phyloP scores from a whole-genome alignment of 2,888 invertebrate genomes.

The Thera britannica region DNA sequence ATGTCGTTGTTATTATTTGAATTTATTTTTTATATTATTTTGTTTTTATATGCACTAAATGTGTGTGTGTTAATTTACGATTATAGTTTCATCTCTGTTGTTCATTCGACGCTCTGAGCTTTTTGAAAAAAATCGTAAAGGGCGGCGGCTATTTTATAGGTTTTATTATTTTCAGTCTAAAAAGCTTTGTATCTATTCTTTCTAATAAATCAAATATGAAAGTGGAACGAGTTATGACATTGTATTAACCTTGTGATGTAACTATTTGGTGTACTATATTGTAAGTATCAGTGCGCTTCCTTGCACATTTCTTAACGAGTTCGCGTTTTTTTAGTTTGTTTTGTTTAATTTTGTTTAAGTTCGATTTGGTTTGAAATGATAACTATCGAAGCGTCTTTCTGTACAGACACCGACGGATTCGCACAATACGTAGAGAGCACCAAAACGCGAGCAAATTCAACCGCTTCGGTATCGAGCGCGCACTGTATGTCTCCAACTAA shows the following conservation, averaged over 20 bases:
- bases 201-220: background rate
- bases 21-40: conserved; percentile 43
- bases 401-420: conserved; percentile 66
- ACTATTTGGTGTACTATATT: background rate
- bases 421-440: conserved; percentile 66
- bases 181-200: background rate
- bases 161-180: background rate
- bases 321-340: background rate
- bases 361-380: conserved; percentile 40
- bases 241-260: background rate
- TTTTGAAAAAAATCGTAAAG: conserved; percentile 43
- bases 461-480: conserved; percentile 58
- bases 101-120: background rate
- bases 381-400: conserved; percentile 42
- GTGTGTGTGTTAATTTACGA: conserved; percentile 43
- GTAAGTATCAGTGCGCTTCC: background rate
- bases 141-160: conserved; percentile 50
- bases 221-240: background rate
- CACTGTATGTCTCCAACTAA: conserved; percentile 43
- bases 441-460: conserved; percentile 53
- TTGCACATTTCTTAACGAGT: background rate
- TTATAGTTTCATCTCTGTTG: conserved; percentile 37
- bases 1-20: conserved; percentile 56
- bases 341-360: conserved; percentile 32
- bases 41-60: conserved; percentile 48